A percentile compares a stretch with the other conserved stretches of the same genome.
phyloP scores from a whole-genome alignment of 2,113 vertebrate species.

The Crotalus tigris region DNA sequence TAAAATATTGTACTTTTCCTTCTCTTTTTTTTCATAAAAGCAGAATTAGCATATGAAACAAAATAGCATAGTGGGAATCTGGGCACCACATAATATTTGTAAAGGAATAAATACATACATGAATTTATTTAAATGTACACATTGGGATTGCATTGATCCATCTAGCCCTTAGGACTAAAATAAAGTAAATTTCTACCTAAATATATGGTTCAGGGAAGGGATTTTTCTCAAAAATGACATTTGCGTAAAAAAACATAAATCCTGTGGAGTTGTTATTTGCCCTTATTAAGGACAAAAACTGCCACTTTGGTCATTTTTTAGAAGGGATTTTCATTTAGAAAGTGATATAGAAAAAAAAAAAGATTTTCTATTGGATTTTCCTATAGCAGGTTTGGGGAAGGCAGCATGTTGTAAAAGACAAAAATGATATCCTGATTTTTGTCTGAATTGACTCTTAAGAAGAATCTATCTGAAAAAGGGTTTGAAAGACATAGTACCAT shows the following conservation, averaged over 20 bases:
- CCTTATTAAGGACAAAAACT: background rate
- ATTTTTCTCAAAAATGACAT: background rate
- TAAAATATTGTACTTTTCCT: background rate
- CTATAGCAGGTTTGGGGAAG: background rate
- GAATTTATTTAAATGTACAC: too few species aligned
- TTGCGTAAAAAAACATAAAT: background rate
- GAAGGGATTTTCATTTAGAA: background rate
- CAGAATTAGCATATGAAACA: background rate
- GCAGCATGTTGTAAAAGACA: background rate
- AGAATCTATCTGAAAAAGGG: background rate
- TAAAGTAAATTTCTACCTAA: background rate
- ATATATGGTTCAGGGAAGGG: background rate
- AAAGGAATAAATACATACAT: background rate
- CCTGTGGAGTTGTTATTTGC: background rate
- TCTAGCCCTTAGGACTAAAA: background rate
- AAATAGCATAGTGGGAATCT: background rate
- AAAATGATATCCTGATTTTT: background rate
- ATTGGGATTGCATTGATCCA: background rate
- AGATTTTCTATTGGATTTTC: background rate
- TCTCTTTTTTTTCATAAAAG: background rate
- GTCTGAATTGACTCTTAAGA: background rate
- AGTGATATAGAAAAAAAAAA: background rate
- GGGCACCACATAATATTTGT: background rate
- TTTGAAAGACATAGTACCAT: background rate
- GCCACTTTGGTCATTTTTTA: background rate